Percentiles rank a stretch among this genome's conserved stretches.
Evolutionary conservation across 2,888 invertebrate species (phyloP).

Genomic region (Megamerina dolium): DNA sequence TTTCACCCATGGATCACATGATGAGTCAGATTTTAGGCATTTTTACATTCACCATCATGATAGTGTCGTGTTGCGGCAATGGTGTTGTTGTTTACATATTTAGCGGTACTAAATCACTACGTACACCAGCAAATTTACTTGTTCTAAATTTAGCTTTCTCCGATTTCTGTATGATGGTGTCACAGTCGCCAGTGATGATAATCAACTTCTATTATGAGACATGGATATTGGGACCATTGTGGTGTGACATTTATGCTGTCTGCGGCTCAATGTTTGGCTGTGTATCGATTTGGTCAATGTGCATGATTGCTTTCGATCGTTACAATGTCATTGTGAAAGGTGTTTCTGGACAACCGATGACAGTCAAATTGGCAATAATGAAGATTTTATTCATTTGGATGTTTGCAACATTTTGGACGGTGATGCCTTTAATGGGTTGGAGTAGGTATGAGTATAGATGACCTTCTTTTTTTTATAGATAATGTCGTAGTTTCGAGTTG

Average conservation of each 20-base stretch:
- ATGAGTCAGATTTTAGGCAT: constrained; percentile 57
- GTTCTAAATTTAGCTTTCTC: constrained; percentile 59
- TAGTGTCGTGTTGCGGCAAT: constrained; percentile 44
- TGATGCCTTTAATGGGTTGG: constrained; percentile 57
- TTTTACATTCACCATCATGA: constrained; percentile 54
- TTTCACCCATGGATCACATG: constrained; percentile 51
- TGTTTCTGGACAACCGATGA: constrained; percentile 54
- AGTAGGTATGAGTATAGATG: constrained; percentile 48
- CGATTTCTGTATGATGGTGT: constrained; percentile 57
- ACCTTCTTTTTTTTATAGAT: constrained; percentile 54
- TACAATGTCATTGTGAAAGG: constrained; percentile 90
- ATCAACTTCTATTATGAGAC: constrained; percentile 57
- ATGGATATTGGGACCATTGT: constrained; percentile 56
- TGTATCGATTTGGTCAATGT: constrained; percentile 85
- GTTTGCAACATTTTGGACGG: constrained; percentile 53
- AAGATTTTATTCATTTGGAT: constrained; percentile 54
- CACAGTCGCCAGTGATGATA: constrained; percentile 55
- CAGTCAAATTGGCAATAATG: constrained; percentile 50
- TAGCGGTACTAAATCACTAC: constrained; percentile 55
- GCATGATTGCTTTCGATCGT: constrained; percentile 80
- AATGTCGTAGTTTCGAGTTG: too few species aligned
- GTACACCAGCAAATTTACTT: constrained; percentile 58
- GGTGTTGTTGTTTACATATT: constrained; percentile 58
- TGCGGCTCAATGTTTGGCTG: constrained; percentile 73
- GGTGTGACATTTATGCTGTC: constrained; percentile 58